phyloP scores from a whole-genome alignment of 2,888 invertebrate genomes.

The Stictocephala bisonia region DNA sequence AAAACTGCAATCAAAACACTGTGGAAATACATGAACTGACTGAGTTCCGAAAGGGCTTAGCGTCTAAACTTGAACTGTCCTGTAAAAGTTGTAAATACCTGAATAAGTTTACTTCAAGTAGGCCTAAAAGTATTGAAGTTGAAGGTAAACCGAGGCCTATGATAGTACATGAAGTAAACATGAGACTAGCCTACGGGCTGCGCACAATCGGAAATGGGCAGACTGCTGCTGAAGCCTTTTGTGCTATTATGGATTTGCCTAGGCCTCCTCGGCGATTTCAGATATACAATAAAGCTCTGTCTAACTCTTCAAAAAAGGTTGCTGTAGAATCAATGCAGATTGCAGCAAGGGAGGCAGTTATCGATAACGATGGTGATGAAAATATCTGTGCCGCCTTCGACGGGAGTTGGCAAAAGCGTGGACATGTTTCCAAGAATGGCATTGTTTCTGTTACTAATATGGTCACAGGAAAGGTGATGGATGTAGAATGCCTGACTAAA shows the following conservation, averaged over 20 bases:
- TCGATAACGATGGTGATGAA: conserved; percentile 20
- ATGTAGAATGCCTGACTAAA: conserved; percentile 23
- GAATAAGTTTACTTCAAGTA: neutral
- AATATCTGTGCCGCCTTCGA: conserved; percentile 36
- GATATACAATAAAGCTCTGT: conserved; percentile 26
- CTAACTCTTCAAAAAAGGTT: conserved; percentile 20
- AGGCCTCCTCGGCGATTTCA: conserved; percentile 16
- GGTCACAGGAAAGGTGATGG: conserved; percentile 48
- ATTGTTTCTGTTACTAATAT: conserved; percentile 49
- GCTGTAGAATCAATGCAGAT: conserved; percentile 14
- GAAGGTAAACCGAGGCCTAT: conserved; percentile 4
- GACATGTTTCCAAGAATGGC: conserved; percentile 49
- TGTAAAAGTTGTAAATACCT: neutral
- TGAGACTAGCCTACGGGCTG: conserved; percentile 1
- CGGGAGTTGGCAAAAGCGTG: conserved; percentile 52
- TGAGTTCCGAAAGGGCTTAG: neutral
- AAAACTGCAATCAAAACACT: neutral
- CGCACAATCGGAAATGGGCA: no score
- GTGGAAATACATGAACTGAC: neutral
- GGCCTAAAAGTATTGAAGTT: conserved; percentile 3
- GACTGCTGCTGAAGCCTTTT: conserved; percentile 16
- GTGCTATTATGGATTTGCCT: conserved; percentile 34
- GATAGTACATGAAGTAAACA: neutral
- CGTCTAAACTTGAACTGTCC: neutral
- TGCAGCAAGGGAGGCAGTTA: conserved; percentile 21